These are phyloP conservation scores for Gasteruption jaculator DNA, from an alignment of 2,888 invertebrate species.

Conservation along the genomic window DNA sequence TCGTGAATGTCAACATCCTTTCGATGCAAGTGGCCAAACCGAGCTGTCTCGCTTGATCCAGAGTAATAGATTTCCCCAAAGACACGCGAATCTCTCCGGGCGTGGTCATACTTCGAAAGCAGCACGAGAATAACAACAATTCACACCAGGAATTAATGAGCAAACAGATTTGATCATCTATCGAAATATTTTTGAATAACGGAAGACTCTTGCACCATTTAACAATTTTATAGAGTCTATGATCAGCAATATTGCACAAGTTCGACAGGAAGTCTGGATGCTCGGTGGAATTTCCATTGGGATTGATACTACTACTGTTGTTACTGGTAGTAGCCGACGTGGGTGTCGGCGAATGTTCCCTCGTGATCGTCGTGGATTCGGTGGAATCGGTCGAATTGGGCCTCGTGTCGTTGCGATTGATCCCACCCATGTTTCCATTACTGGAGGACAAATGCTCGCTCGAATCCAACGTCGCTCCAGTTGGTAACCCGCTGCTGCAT, in stretches of 20 bases:
- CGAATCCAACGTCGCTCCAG: constrained; percentile 14
- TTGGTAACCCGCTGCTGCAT: constrained; percentile 29
- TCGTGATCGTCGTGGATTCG: constrained; percentile 27
- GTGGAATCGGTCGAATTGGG: constrained; percentile 27
- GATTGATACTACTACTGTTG: constrained; percentile 26
- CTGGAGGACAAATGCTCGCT: constrained; percentile 16
- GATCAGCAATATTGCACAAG: constrained; percentile 91
- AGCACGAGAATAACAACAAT: constrained; percentile 84
- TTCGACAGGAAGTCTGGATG: constrained; percentile 82
- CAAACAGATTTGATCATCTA: constrained; percentile 95
- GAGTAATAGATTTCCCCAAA: constrained; percentile 61
- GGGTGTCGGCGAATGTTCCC: constrained; percentile 24
- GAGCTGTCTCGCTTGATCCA: constrained; percentile 67
- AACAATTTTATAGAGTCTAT: constrained; percentile 93
- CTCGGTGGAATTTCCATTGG: constrained; percentile 42
- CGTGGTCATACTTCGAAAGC: constrained; percentile 87
- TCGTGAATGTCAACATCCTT: constrained; percentile 91
- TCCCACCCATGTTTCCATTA: constrained; percentile 27
- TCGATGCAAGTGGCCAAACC: constrained; percentile 85
- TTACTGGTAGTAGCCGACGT: constrained; percentile 18
- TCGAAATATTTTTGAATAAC: constrained; percentile 93
- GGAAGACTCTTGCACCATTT: constrained; percentile 98
- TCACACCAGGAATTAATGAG: constrained; percentile 98
- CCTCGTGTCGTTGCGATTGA: constrained; percentile 26
- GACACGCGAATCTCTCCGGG: constrained; percentile 83